Percentiles rank a stretch among this genome's conserved stretches.
phyloP scores from a whole-genome alignment of 2,888 invertebrate species.

The Carabus problematicus region DNA sequence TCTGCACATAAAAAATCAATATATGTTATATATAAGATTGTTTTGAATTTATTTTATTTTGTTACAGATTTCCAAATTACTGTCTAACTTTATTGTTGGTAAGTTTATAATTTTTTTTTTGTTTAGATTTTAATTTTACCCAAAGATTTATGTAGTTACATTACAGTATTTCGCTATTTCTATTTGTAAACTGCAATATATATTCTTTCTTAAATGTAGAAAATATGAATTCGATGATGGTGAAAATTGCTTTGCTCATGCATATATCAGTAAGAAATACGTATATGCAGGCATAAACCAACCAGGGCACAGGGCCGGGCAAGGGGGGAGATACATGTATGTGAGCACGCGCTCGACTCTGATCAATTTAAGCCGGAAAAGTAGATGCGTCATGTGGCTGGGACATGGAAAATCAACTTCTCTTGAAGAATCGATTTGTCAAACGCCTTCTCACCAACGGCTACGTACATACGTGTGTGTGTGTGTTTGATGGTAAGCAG shows the following conservation, averaged over 20 bases:
- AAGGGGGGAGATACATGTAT: neutral
- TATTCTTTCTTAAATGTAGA: neutral
- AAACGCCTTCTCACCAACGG: slow-evolving; percentile 35
- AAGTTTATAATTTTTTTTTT: neutral
- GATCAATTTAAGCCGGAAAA: slow-evolving; percentile 43
- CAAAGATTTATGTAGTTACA: no score
- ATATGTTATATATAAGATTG: no score
- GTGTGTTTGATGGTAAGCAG: no score
- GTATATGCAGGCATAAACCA: slow-evolving; percentile 13
- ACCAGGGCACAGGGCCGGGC: neutral
- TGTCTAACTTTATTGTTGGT: slow-evolving; percentile 9
- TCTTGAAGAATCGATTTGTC: slow-evolving; percentile 49
- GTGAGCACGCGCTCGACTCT: slow-evolving; percentile 13
- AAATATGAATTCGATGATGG: neutral
- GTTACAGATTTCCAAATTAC: slow-evolving; percentile 5
- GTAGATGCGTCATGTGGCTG: slow-evolving; percentile 47
- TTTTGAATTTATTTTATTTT: no score
- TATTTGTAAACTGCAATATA: neutral
- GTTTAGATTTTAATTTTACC: neutral
- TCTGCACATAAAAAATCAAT: no score
- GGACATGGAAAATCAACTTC: slow-evolving; percentile 49
- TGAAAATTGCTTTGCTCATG: slow-evolving; percentile 38
- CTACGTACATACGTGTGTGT: neutral
- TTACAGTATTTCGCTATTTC: no score
- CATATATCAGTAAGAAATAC: slow-evolving; percentile 31